Base-by-base conservation (phyloP, 2,113 vertebrate species). In the Datnioides undecimradiatus region DNA sequence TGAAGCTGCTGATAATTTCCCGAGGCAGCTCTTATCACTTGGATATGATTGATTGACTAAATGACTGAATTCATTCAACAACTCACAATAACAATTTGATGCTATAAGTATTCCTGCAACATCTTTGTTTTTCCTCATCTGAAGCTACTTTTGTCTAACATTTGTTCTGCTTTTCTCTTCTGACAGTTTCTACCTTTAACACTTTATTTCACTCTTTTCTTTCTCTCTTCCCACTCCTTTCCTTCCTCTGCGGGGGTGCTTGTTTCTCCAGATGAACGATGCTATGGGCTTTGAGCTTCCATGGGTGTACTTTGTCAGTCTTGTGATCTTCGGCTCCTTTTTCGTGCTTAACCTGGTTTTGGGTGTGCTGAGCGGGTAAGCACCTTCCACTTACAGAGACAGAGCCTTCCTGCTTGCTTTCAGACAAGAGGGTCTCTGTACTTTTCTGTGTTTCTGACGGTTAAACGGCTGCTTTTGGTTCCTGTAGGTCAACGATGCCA, bases 301-400 rank as follows among this genome's bases (percentile, higher is more conserved):
- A 91, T 99, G 98, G 98, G 96, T 99, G 90, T 99, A 99, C 97
- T 99, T 99, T 98, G 98, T 99, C 95, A 99, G 97, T 97, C 97
- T 99, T 95, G 98, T 99, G 96, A 99, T 99, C 97, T 99, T 99
- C 96, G 98, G 98, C 95, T 99, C 98, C 96, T 99, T 99, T 97
- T 99, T 99, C 95, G 98, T 99, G 95, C 97, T 99, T 95, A 99
- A 99, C 96, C 98, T 99, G 97, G 98, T 99, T 96, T 96, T 99
- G 95, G 98, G 98, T 98, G 98, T 99, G 95, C 96, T 99, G 96
- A 99, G 98, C 95, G 98, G 98, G 98, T 99, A 98, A 99, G 98
- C 95, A 95, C 95, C 93, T 96, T 93, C 86, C 59, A 95, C 92
- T 94, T 90, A 90, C 93, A 93, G 93, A 93, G 93, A 95, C 86